Conservation (phyloP, 2,888 invertebrate genomes). For the Tachystola acroxantha region DNA sequence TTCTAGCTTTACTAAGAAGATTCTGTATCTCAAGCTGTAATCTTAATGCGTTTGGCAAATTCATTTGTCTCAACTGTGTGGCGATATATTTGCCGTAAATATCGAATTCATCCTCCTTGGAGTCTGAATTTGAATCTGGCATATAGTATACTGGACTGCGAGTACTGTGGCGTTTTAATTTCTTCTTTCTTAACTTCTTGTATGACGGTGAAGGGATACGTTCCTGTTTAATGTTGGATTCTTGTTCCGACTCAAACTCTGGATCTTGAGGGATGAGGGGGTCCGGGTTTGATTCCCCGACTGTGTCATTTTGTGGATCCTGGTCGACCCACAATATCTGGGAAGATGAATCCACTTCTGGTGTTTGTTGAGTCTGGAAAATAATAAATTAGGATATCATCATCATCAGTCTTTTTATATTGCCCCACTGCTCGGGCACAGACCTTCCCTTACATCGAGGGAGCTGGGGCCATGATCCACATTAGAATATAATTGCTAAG, state of each 20-base stretch:
- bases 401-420: too few species aligned
- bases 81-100: slow-evolving; percentile 58
- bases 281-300: slow-evolving; percentile 40
- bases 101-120: slow-evolving; percentile 54
- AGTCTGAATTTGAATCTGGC: slow-evolving; percentile 6
- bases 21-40: slow-evolving; percentile 50
- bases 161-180: slow-evolving; percentile 33
- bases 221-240: slow-evolving; percentile 30
- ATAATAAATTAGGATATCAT: too few species aligned
- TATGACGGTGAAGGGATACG: slow-evolving; percentile 19
- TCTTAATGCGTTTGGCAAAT: slow-evolving; percentile 40
- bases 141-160: slow-evolving; percentile 21
- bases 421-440: too few species aligned
- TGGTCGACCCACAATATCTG: slow-evolving; percentile 47
- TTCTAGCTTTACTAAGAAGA: slow-evolving; percentile 47
- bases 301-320: slow-evolving; percentile 29
- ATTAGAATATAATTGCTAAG: too few species aligned
- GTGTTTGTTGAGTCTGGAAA: slow-evolving; percentile 37
- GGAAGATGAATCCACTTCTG: slow-evolving; percentile 45
- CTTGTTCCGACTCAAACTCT: slow-evolving; percentile 29
- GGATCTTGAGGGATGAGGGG: slow-evolving; percentile 45
- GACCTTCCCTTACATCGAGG: too few species aligned
- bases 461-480: too few species aligned
- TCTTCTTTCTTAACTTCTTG: slow-evolving; percentile 47
- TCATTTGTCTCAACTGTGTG: slow-evolving; percentile 48